Evolutionary conservation across 2,888 invertebrate species (phyloP).

Genomic region (Cepaea hortensis): DNA sequence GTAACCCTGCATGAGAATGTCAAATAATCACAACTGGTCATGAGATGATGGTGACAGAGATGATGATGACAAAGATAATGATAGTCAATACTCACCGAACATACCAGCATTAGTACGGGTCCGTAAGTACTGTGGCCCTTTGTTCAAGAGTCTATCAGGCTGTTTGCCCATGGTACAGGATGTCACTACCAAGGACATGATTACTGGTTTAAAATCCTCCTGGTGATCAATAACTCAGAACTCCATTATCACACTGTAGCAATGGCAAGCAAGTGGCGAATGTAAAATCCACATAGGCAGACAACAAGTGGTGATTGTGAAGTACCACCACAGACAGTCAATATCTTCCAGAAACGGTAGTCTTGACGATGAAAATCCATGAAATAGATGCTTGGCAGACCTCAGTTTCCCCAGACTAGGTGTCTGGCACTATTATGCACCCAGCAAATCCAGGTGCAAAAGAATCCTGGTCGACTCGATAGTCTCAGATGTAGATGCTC

Average conservation of each 20-base stretch:
- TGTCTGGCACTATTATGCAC: no score
- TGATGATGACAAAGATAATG: neutral
- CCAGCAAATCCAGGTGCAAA: no score
- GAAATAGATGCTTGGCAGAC: no score
- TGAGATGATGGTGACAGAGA: neutral
- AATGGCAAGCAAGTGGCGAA: no score
- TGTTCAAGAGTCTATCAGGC: slow-evolving; percentile 56
- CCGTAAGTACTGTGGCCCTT: slow-evolving; percentile 59
- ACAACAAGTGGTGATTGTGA: no score
- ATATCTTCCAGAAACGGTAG: no score
- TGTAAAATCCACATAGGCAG: no score
- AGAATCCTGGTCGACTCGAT: no score
- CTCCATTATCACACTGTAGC: neutral
- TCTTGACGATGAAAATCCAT: no score
- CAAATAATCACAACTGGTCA: neutral
- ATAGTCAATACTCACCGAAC: slow-evolving; percentile 55
- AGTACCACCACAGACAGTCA: no score
- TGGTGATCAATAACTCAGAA: neutral
- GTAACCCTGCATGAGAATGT: neutral
- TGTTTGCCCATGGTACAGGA: slow-evolving; percentile 58
- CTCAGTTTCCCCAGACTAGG: no score
- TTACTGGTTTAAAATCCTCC: neutral
- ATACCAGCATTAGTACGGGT: slow-evolving; percentile 56
- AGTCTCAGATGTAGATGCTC: no score
- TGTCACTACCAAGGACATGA: slow-evolving; percentile 58